Percentiles rank a stretch among this genome's conserved stretches.
Evolutionary conservation across 2,113 vertebrate species (phyloP).

Genomic region (Pao palembangensis): DNA sequence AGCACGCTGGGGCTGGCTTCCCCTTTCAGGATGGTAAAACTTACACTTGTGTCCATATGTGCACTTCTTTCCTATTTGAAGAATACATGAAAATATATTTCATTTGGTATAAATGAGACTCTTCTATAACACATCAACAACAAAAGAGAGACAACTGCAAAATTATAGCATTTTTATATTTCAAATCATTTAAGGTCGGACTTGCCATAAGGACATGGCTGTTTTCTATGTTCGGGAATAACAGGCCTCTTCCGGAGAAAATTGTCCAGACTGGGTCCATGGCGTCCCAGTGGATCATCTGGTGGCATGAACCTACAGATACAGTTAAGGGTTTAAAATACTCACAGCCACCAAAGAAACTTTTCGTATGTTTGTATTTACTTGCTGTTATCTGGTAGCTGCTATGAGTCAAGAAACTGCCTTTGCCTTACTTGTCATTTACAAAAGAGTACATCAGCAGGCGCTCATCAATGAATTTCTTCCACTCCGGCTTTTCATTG

Average conservation of each 20-base stretch:
- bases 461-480: constrained; percentile 96
- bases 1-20: constrained; percentile 89
- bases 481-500: constrained; percentile 97
- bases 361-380: too few relatives aligned
- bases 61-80: constrained; percentile 88
- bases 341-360: neutral
- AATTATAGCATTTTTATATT: neutral
- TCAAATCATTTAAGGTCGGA: neutral
- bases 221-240: constrained; percentile 91
- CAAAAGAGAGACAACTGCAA: neutral
- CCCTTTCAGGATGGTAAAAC: constrained; percentile 95
- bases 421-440: constrained; percentile 89
- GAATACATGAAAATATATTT: neutral
- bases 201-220: constrained; percentile 95
- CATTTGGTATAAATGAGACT: neutral
- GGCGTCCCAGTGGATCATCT: constrained; percentile 94
- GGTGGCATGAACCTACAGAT: constrained; percentile 91
- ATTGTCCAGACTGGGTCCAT: constrained; percentile 96
- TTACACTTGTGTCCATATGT: constrained; percentile 99
- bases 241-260: constrained; percentile 92
- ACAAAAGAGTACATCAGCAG: constrained; percentile 98
- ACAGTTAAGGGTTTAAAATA: constrained; percentile 5
- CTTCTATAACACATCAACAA: neutral
- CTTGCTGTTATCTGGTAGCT: too few relatives aligned
- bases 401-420: too few relatives aligned